Evolutionary conservation across 2,113 vertebrate genomes (phyloP).

Genomic region (Electrona antarctica): DNA sequence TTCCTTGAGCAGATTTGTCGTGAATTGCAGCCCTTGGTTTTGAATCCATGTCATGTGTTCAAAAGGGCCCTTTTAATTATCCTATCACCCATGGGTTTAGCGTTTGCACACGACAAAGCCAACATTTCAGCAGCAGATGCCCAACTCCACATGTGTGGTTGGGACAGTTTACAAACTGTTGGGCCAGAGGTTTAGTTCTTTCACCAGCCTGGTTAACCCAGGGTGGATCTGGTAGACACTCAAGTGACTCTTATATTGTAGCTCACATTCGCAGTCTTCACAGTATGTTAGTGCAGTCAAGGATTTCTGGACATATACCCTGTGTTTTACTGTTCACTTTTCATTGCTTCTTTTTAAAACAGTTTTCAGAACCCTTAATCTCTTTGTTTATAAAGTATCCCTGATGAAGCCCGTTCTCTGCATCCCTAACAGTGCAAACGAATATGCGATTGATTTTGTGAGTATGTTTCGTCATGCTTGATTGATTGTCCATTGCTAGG

Average conservation of each 20-base stretch:
- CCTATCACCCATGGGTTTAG: slow-evolving; percentile 45
- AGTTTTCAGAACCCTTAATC: slow-evolving; percentile 5
- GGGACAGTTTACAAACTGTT: slow-evolving; percentile 76
- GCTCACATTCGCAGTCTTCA: not conserved
- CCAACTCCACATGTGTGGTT: slow-evolving; percentile 62
- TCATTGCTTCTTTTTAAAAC: slow-evolving; percentile 8
- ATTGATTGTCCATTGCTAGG: slow-evolving; percentile 56
- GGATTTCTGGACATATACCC: slow-evolving; percentile 4
- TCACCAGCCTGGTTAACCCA: slow-evolving; percentile 68
- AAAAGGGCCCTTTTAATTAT: slow-evolving; percentile 62
- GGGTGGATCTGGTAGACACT: slow-evolving; percentile 42
- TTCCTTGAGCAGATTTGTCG: slow-evolving; percentile 32
- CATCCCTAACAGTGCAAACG: not conserved
- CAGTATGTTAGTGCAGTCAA: slow-evolving; percentile 21
- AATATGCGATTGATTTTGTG: slow-evolving; percentile 39
- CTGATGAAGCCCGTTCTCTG: not conserved
- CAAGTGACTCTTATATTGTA: slow-evolving; percentile 6
- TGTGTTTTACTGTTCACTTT: slow-evolving; percentile 8
- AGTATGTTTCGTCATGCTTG: slow-evolving; percentile 49
- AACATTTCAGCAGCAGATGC: slow-evolving; percentile 47
- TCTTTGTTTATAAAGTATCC: slow-evolving; percentile 5
- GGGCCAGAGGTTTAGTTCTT: slow-evolving; percentile 70
- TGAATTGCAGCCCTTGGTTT: slow-evolving; percentile 30
- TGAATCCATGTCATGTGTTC: slow-evolving; percentile 40
- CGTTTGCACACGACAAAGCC: slow-evolving; percentile 33